Evolutionary conservation across 2,888 invertebrate species (phyloP), one percentile per base, ranked within the genome.

Genomic region (Epirrita christyi): DNA sequence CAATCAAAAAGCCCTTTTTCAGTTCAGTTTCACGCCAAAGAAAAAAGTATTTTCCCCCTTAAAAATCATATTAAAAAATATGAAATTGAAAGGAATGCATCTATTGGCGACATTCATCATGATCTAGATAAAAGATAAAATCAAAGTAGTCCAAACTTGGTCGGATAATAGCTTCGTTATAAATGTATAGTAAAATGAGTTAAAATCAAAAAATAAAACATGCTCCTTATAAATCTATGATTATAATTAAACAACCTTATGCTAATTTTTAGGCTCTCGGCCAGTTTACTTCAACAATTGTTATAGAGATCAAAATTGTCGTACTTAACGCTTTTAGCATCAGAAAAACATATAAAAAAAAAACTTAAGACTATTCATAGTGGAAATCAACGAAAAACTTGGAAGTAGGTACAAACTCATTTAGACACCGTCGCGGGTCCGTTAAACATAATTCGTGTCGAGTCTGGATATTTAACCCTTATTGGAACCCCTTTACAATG

Each of bases 161-260:
- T 76, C 76, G 73, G 67, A 74, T 74, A 74, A 73, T 72, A 63
- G 51, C 71, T 75, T 71, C 67, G 55, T 75, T 75, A 71, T 68
- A 75, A 70, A 74, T n/a, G 75, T 78, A 73, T 78, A 76, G 73
- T 75, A 78, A 70, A 70, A 69, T 66, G 63, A 61, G 75, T 75
- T 85, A 85, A 81, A 85, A 86, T 86, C 81, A 85, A 81, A 86
- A 83, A 84, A 85, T 89, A 90, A 90, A 90, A 88, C 90, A 90
- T 90, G 90, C 90, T 79, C 76, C 70, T 68, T 72, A 82, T 3
- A 68, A 73, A 45, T 48, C 72, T 75, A 80, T 59, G 71, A 80
- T 80, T 75, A 77, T 76, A 21, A 80, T 76, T 67, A 62, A 67
- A 68, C 63, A 71, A 70, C 76, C 75, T 81, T 80, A 60, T 56